Conservation (phyloP, 2,888 invertebrate genomes). For the Gasteruption jaculator region DNA sequence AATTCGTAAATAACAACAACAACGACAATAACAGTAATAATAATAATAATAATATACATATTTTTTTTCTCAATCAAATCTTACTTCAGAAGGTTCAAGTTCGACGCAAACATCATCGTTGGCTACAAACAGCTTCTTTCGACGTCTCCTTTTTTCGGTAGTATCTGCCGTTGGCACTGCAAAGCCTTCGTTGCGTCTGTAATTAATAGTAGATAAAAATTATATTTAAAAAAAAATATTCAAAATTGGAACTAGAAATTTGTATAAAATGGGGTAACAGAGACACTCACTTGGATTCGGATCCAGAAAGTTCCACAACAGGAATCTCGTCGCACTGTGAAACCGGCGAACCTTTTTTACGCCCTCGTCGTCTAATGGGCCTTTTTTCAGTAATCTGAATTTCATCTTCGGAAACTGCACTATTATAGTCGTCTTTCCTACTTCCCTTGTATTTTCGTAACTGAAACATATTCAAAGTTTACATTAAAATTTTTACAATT, state of each 20-base stretch:
- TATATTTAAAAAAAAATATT: background rate
- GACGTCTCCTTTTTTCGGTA: conserved; percentile 27
- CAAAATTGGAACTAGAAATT: background rate
- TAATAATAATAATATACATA: no score
- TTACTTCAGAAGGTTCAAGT: conserved; percentile 31
- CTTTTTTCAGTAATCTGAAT: conserved; percentile 16
- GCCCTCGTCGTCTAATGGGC: conserved; percentile 13
- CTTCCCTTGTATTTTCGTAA: conserved; percentile 11
- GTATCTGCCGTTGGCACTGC: conserved; percentile 18
- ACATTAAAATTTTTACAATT: background rate
- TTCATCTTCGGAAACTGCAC: conserved; percentile 31
- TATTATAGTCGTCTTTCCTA: conserved; percentile 17
- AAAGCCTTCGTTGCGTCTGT: conserved; percentile 25
- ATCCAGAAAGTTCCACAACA: conserved; percentile 36
- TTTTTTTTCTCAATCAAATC: no score
- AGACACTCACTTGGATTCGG: conserved; percentile 36
- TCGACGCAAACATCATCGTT: conserved; percentile 34
- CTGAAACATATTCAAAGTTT: conserved; percentile 5
- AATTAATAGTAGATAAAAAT: background rate
- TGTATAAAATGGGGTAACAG: no score
- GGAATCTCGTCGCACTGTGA: conserved; percentile 22
- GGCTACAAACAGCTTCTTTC: conserved; percentile 32
- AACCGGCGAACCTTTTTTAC: conserved; percentile 15
- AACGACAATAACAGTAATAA: conserved; percentile 1
- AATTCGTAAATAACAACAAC: conserved; percentile 1